Percentiles rank a stretch among this genome's conserved stretches.
phyloP scores from a whole-genome alignment of 2,113 vertebrate species.

The Hyaena hyaena region DNA sequence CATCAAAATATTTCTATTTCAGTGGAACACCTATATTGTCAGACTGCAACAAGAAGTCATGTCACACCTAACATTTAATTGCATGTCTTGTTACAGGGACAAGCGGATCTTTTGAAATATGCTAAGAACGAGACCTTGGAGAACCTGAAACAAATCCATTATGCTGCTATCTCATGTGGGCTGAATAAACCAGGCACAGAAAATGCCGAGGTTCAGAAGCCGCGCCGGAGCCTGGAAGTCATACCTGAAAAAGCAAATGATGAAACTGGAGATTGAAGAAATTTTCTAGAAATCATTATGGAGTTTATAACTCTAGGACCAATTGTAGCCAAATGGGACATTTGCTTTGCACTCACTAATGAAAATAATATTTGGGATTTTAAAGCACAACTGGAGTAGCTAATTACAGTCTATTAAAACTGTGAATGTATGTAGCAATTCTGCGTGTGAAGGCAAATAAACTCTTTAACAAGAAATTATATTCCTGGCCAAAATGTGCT shows the following conservation, averaged over 20 bases:
- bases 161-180: constrained; percentile 93
- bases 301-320: constrained; percentile 86
- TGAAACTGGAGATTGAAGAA: constrained; percentile 89
- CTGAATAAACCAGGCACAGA: constrained; percentile 91
- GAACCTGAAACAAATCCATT: constrained; percentile 98
- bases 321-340: constrained; percentile 82
- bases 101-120: constrained; percentile 96
- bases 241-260: constrained; percentile 93
- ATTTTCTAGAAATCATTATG: neutral
- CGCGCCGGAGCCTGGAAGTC: constrained; percentile 91
- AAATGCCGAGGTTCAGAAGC: constrained; percentile 82
- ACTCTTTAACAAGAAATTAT: constrained; percentile 83
- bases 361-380: constrained; percentile 84
- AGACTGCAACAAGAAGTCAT: neutral
- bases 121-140: constrained; percentile 96
- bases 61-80: neutral
- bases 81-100: constrained; percentile 88
- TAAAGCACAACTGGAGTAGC: constrained; percentile 95
- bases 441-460: constrained; percentile 85
- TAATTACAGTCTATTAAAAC: constrained; percentile 87
- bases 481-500: constrained; percentile 83
- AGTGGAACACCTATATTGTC: neutral
- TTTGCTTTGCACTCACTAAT: constrained; percentile 87
- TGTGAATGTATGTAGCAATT: constrained; percentile 92
- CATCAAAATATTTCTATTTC: neutral